Evolutionary conservation across 2,888 invertebrate genomes (phyloP).

Genomic region (Clusia tigrina): DNA sequence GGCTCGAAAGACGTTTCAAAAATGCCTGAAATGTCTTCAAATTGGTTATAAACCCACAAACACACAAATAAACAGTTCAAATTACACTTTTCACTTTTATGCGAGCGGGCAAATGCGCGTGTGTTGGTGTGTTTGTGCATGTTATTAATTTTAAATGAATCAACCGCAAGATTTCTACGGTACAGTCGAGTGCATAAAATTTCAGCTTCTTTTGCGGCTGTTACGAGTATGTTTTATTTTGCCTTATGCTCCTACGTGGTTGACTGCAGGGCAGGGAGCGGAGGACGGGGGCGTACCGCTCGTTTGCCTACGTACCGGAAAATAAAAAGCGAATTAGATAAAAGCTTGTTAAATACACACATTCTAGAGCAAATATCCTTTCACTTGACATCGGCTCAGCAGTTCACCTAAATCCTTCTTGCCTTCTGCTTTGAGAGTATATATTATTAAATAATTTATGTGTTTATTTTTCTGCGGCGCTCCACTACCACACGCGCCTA

Average conservation of each 20-base stretch:
- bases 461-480: not conserved
- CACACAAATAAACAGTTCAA: constrained; percentile 6
- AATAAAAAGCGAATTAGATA: constrained; percentile 3
- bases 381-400: not conserved
- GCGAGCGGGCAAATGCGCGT: not conserved
- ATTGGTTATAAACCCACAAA: constrained; percentile 6
- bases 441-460: constrained; percentile 41
- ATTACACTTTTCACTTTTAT: not conserved
- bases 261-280: no score
- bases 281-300: not conserved
- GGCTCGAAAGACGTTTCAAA: not conserved
- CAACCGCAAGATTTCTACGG: constrained; percentile 3
- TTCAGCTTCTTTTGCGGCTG: no score
- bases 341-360: not conserved
- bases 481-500: constrained; percentile 19
- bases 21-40: not conserved
- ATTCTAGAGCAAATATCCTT: not conserved
- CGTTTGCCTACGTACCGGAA: not conserved
- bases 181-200: not conserved
- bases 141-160: constrained; percentile 31
- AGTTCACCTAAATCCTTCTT: not conserved
- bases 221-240: not conserved
- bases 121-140: constrained; percentile 2
- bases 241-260: no score
- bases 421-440: constrained; percentile 21